These are phyloP conservation scores for Scaptodrosophila latifasciaeformis DNA, from an alignment of 2,888 invertebrate species.

Conservation along the genomic window DNA sequence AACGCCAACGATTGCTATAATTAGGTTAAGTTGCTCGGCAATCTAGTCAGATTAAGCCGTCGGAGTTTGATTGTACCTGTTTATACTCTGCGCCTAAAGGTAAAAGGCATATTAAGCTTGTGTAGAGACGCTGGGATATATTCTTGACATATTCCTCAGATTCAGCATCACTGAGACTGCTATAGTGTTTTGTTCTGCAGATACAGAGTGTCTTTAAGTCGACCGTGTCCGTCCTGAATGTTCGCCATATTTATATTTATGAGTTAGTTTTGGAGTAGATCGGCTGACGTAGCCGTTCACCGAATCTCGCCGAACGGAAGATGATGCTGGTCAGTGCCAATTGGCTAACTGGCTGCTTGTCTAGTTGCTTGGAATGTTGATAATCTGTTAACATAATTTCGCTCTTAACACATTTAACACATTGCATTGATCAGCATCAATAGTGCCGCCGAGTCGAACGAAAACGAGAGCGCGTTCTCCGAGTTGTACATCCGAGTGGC, in stretches of 20 bases:
- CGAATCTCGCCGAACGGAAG: constrained; percentile 3
- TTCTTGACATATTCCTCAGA: no score
- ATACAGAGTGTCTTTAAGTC: no score
- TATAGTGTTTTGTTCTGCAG: no score
- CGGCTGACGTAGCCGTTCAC: no score
- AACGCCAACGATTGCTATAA: constrained; percentile 25
- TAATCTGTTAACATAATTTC: constrained; percentile 67
- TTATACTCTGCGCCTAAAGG: no score
- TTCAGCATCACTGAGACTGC: no score
- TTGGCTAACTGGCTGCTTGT: constrained; percentile 36
- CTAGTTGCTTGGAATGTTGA: constrained; percentile 54
- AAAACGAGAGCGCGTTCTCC: not conserved
- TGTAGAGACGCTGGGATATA: no score
- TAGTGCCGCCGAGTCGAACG: no score
- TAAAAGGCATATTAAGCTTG: no score
- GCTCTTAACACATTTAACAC: constrained; percentile 68
- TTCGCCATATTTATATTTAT: no score
- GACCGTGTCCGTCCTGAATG: no score
- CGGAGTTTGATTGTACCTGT: constrained; percentile 23
- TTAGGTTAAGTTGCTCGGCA: constrained; percentile 42
- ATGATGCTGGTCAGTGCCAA: constrained; percentile 18
- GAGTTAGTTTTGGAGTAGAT: no score
- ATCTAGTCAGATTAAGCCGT: constrained; percentile 48
- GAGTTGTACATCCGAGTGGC: constrained; percentile 8
- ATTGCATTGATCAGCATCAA: constrained; percentile 56